A percentile compares a stretch with the other conserved stretches of the same genome.
Conservation (phyloP, 2,797 vertebrate species). For the Pangasius djambal region DNA sequence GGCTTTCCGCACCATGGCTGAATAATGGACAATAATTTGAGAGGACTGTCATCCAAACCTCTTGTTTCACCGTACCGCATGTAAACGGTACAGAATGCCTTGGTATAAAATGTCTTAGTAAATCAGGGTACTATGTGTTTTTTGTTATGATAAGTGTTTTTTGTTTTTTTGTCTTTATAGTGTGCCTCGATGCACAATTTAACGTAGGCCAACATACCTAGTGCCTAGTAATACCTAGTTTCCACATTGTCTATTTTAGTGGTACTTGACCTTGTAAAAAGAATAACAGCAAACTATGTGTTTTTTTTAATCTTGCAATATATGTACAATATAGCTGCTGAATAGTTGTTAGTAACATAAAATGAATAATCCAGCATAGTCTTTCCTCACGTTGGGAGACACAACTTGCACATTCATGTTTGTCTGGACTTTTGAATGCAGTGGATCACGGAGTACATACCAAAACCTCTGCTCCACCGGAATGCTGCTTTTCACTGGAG, state of each 20-base stretch:
- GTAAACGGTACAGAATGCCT: conserved; percentile 74
- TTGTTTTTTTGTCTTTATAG: conserved; percentile 70
- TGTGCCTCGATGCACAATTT: conserved; percentile 77
- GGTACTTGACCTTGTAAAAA: conserved; percentile 80
- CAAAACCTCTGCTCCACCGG: conserved; percentile 53
- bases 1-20: conserved; percentile 24
- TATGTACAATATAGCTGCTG: conserved; percentile 72
- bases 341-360: conserved; percentile 75
- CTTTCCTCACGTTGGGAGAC: conserved; percentile 76
- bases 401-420: conserved; percentile 82
- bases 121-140: conserved; percentile 79
- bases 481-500: conserved; percentile 33
- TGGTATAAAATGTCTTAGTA: conserved; percentile 78
- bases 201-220: conserved; percentile 77
- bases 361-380: conserved; percentile 79
- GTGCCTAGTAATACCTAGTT: conserved; percentile 83
- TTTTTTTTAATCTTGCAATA: conserved; percentile 59
- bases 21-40: conserved; percentile 23
- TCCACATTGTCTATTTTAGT: conserved; percentile 83
- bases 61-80: conserved; percentile 46
- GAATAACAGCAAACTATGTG: conserved; percentile 77
- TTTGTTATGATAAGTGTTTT: conserved; percentile 67
- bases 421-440: conserved; percentile 77
- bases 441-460: conserved; percentile 68
- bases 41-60: conserved; percentile 26